Evolutionary conservation across 30 jellyfish, hydroid and myxozoan species (phyloP), one percentile per base, ranked within the genome.

Genomic region (Aurelia sp.): DNA sequence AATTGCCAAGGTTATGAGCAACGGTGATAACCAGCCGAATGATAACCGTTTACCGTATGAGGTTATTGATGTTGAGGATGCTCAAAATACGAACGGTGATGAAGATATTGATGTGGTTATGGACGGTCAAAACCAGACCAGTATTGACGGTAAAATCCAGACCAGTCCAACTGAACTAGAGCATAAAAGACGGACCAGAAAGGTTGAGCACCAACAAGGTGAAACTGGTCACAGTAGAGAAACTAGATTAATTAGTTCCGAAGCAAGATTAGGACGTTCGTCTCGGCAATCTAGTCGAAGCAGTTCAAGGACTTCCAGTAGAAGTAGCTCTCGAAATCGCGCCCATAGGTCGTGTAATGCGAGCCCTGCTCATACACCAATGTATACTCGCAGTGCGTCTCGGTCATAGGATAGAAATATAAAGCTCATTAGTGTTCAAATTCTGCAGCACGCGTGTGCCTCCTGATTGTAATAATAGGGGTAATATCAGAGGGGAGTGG

Each of bases 291-390:
- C 96, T 20, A 63, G 86, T 52, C 63, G 90, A 52, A 52, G 72
- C 19, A 76, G 78, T 55, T 87, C 96, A 16, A 66, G 91, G 50
- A 61, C 67, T 24, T 87, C 91, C 19, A 77, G 91, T 67, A 60
- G 91, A 27, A 87, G 91, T 59, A 87, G 84, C 59, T 87, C 96
- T 11, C 31, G 41, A 60, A 75, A 63, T 50, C 91, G 90, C 18
- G 77, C 35, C 15, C 21, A 12, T 40, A 35, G 71, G 55, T 68
- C 86, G 50, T 38, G 81, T 16, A 64, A 67, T 57, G 15, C 80
- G 15, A 87, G 96, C 48, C 96, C 96, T 0, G 86, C 74, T 57
- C 91, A 87, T 44, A 38, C 90, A 72, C 96, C 96, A 1, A 77
- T 74, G 86, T 58, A 67, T 13, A 40, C 44, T 13, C 78, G 91